phyloP scores from a whole-genome alignment of 30 jellyfish, hydroid and myxozoan genomes.

The Hydractinia echinata region DNA sequence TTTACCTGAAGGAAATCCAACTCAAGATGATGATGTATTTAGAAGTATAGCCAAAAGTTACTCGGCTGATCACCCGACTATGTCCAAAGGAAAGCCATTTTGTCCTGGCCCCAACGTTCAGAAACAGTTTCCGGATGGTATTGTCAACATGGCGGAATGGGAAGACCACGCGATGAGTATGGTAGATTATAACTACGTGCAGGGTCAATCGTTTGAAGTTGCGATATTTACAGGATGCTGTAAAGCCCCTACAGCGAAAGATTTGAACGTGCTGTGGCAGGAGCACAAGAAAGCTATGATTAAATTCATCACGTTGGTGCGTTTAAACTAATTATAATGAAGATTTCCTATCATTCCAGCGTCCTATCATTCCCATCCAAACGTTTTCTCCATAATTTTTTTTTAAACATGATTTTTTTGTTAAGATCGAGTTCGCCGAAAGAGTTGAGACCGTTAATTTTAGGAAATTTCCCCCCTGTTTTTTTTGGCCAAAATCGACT shows the following conservation, averaged over 20 bases:
- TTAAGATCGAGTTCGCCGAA: not conserved
- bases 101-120: conserved; percentile 94
- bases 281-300: conserved; percentile 68
- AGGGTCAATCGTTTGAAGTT: conserved; percentile 53
- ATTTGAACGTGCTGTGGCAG: conserved; percentile 66
- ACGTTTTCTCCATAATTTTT: no score
- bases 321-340: conserved; percentile 1
- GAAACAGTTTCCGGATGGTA: conserved; percentile 70
- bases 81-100: conserved; percentile 91
- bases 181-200: conserved; percentile 77
- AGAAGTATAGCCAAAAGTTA: conserved; percentile 45
- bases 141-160: conserved; percentile 94
- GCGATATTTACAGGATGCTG: conserved; percentile 95
- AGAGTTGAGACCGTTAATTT: no score
- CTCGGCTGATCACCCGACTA: conserved; percentile 70
- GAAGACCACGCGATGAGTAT: conserved; percentile 41
- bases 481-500: no score
- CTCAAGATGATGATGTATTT: conserved; percentile 75
- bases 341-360: not conserved
- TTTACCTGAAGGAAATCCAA: conserved; percentile 61
- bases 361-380: not conserved
- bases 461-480: no score
- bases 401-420: not conserved
- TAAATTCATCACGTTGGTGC: conserved; percentile 51
- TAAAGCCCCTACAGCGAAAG: conserved; percentile 81